These are phyloP conservation scores for Gibbula magus DNA, from an alignment of 2,888 invertebrate genomes.

Conservation along the genomic window DNA sequence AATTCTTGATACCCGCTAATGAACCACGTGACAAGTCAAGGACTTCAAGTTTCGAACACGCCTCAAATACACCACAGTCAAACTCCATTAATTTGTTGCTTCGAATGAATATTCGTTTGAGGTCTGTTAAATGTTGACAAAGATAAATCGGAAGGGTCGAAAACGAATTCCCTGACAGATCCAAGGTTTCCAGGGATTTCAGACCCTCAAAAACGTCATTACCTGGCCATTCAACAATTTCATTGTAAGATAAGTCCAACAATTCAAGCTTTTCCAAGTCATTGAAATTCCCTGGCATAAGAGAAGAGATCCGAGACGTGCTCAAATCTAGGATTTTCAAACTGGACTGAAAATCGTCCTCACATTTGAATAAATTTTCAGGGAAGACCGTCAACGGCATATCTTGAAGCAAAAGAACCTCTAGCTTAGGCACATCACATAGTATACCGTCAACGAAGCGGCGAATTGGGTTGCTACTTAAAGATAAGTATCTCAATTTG, in stretches of 20 bases:
- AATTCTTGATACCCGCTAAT: neutral
- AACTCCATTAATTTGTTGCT: neutral
- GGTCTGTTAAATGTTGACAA: neutral
- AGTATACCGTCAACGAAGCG: slow-evolving; percentile 20
- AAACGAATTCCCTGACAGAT: neutral
- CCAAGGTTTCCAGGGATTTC: neutral
- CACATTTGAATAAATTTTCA: slow-evolving; percentile 18
- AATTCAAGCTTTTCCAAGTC: neutral
- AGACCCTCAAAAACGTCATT: neutral
- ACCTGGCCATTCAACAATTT: neutral
- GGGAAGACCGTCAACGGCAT: slow-evolving; percentile 23
- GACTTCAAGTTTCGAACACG: neutral
- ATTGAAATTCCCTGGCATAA: neutral
- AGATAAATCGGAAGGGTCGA: neutral
- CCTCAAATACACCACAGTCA: neutral
- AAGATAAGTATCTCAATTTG: slow-evolving; percentile 22
- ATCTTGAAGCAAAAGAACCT: slow-evolving; percentile 19
- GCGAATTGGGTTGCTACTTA: slow-evolving; percentile 21
- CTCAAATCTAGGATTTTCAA: neutral
- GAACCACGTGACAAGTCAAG: neutral
- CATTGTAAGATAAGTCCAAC: neutral
- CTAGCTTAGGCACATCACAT: slow-evolving; percentile 24
- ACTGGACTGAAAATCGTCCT: neutral
- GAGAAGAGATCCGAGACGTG: neutral
- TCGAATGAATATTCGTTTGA: neutral